Evolutionary conservation across 2,113 vertebrate genomes (phyloP).

Genomic region (Neomonachus schauinslandi): DNA sequence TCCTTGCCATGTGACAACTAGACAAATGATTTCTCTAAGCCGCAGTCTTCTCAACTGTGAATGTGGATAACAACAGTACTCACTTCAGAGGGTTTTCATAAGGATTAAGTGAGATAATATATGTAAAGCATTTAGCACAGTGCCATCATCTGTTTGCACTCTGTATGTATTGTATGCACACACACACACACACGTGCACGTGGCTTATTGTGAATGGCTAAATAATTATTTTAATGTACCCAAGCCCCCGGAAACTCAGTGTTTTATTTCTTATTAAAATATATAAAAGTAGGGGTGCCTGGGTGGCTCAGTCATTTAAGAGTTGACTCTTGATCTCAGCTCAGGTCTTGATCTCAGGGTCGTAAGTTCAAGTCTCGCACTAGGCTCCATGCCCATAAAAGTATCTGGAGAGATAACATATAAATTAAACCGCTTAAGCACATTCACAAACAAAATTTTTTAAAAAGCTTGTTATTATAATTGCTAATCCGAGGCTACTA

Average conservation of each 20-base stretch:
- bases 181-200: accelerated
- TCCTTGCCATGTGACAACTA: neutral
- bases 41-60: neutral
- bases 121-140: neutral
- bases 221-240: neutral
- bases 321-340: neutral
- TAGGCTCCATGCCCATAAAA: neutral
- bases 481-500: neutral
- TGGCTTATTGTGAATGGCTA: neutral
- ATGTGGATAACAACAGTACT: neutral
- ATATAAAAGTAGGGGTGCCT: neutral
- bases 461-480: neutral
- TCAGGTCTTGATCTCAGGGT: neutral
- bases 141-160: neutral
- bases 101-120: neutral
- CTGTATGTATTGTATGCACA: neutral
- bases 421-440: neutral
- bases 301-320: neutral
- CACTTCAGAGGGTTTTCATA: neutral
- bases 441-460: neutral
- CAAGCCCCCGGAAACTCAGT: neutral
- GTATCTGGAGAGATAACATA: neutral
- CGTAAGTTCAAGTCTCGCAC: neutral
- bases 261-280: neutral
- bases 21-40: neutral